Conservation (phyloP, 2,113 vertebrate species). For the Atherinomorus stipes region DNA sequence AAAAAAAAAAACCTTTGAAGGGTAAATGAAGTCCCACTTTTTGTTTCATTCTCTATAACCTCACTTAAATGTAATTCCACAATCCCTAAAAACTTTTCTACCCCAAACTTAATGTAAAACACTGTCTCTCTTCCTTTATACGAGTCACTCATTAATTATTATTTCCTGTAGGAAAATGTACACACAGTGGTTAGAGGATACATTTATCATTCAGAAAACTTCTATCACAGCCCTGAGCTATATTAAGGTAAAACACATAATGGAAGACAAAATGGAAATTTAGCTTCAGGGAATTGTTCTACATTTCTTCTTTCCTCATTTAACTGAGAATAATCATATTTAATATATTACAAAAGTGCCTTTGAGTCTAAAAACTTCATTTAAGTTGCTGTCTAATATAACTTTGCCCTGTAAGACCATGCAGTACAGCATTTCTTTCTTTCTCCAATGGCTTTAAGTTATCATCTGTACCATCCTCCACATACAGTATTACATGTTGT, state of each 20-base stretch:
- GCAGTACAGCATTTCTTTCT: neutral
- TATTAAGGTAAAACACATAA: conserved; percentile 56
- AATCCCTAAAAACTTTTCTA: conserved; percentile 48
- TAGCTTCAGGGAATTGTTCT: conserved; percentile 55
- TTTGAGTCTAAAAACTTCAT: conserved; percentile 22
- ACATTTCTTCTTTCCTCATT: conserved; percentile 43
- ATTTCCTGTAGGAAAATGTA: conserved; percentile 45
- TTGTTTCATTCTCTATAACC: conserved; percentile 42
- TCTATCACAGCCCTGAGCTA: conserved; percentile 39
- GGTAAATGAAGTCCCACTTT: conserved; percentile 54
- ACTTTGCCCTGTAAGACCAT: neutral
- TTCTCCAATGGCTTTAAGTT: neutral
- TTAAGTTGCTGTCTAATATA: conserved; percentile 14
- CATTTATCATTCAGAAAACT: conserved; percentile 55
- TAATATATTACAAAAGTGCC: conserved; percentile 37
- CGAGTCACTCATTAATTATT: conserved; percentile 67
- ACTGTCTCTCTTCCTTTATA: conserved; percentile 25
- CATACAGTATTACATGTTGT: neutral
- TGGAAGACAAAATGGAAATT: conserved; percentile 48
- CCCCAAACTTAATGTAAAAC: conserved; percentile 46
- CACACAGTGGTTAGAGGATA: conserved; percentile 45
- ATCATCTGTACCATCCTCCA: too few relatives aligned
- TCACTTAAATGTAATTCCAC: conserved; percentile 51
- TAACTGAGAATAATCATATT: conserved; percentile 44
- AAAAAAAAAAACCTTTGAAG: conserved; percentile 40